Evolutionary conservation across 2,888 invertebrate species (phyloP), one percentile per base, ranked within the genome.

Genomic region (Dermolepida albohirtum): DNA sequence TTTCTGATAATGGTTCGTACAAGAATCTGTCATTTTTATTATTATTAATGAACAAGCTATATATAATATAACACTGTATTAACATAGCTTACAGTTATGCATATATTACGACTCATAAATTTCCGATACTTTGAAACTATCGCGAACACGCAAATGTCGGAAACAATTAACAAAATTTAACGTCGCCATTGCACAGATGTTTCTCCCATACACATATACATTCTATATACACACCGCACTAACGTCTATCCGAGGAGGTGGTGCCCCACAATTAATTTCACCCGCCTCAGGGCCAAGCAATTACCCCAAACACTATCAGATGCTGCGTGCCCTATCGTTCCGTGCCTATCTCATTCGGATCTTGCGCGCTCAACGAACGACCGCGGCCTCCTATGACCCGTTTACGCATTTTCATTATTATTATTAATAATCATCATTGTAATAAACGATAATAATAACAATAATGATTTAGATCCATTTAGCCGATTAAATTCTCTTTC

Each of bases 211-310:
- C 6, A 34, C 10, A 34, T 10, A 34, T 10, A 34, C 34, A 10
- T 34, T 8, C 4, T 7, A 34, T 34, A 34, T 10, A 34, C 34
- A 34, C 34, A 6, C 6, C 10, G 34, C 34, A 10, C 34, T 34
- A 34, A 6, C 34, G 34, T 34, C 34, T 34, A 6, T 34, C 8
- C 51, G 67, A 44, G 55, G 34, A 72, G 72, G 69, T 65, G 70
- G 67, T 69, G 63, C 69, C 69, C 71, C 62, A 71, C 74, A 74
- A 75, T 75, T 75, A 75, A 75, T 75, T 75, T 73, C 70, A 71
- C 69, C 66, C 71, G 75, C 59, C 74, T 73, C 71, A 71, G 55
- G 74, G 72, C 73, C 67, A 67, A 70, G 70, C 71, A 73, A 73
- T 74, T 74, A 73, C 71, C 70, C 67, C 62, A 66, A 55, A 44